These are phyloP conservation scores for Rhinolophus sinicus DNA, from an alignment of 2,113 vertebrate species.

Conservation along the genomic window DNA sequence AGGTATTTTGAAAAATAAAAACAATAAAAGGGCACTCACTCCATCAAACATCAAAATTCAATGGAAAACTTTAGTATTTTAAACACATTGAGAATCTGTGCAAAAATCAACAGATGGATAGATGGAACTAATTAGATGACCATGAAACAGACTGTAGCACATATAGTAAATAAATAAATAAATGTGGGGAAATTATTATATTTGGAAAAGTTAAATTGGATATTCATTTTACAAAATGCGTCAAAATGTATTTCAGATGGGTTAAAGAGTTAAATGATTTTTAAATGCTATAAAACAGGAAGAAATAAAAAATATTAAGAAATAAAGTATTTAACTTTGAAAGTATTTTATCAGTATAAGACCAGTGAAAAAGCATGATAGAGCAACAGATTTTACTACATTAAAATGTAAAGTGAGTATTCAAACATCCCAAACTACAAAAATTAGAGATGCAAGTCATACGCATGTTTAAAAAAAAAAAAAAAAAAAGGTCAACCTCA, in stretches of 20 bases:
- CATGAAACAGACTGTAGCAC: neutral
- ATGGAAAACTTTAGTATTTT: conserved; percentile 31
- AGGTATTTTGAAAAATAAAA: conserved; percentile 28
- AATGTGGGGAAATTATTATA: neutral
- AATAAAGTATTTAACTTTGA: neutral
- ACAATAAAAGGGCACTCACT: neutral
- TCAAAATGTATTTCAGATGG: neutral
- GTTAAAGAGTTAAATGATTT: neutral
- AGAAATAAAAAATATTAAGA: neutral
- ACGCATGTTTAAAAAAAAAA: neutral
- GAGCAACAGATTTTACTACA: conserved; percentile 14
- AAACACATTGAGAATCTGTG: conserved; percentile 9
- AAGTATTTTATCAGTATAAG: conserved; percentile 31
- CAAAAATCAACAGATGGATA: neutral
- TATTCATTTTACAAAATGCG: neutral
- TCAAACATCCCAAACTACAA: neutral
- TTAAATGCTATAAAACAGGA: neutral
- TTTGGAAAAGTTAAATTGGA: neutral
- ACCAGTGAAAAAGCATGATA: neutral
- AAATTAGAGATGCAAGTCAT: neutral
- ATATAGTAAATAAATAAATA: neutral
- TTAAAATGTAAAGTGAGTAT: conserved; percentile 39
- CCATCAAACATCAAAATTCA: conserved; percentile 28
- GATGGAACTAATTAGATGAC: neutral
- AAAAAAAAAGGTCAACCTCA: neutral